These are phyloP conservation scores for Bursaphelenchus okinawaensis DNA, from an alignment of 2,888 invertebrate species.

Conservation along the genomic window DNA sequence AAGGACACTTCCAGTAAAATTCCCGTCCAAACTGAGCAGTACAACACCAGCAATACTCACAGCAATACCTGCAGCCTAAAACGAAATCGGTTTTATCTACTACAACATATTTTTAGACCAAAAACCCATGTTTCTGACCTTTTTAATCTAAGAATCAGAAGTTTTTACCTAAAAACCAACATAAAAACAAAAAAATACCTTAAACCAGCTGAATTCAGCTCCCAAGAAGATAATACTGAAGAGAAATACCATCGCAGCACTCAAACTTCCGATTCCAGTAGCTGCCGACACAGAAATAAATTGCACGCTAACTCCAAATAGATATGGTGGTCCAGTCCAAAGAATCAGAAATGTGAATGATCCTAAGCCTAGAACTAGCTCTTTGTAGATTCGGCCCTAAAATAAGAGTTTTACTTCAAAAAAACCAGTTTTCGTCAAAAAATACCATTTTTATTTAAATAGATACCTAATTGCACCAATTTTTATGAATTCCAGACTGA, in stretches of 20 bases:
- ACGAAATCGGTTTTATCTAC: neutral
- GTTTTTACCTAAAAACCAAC: too few species aligned
- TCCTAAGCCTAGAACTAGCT: neutral
- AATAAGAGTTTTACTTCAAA: too few species aligned
- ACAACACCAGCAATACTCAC: neutral
- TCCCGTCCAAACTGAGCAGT: neutral
- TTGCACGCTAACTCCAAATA: neutral
- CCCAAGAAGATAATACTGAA: neutral
- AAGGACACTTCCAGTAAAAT: neutral
- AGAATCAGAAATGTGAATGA: neutral
- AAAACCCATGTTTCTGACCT: too few species aligned
- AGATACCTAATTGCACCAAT: too few species aligned
- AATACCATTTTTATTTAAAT: too few species aligned
- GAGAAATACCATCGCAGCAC: neutral
- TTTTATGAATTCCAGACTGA: too few species aligned
- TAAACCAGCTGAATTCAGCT: neutral
- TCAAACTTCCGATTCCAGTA: neutral
- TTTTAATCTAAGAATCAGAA: too few species aligned
- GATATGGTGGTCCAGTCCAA: neutral
- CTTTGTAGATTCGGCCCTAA: neutral
- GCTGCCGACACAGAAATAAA: neutral
- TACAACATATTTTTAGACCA: neutral
- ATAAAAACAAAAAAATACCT: neutral
- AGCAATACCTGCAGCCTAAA: neutral
- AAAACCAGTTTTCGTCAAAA: too few species aligned